phyloP scores from a whole-genome alignment of 2,113 vertebrate species.

The Piprites chloris region DNA sequence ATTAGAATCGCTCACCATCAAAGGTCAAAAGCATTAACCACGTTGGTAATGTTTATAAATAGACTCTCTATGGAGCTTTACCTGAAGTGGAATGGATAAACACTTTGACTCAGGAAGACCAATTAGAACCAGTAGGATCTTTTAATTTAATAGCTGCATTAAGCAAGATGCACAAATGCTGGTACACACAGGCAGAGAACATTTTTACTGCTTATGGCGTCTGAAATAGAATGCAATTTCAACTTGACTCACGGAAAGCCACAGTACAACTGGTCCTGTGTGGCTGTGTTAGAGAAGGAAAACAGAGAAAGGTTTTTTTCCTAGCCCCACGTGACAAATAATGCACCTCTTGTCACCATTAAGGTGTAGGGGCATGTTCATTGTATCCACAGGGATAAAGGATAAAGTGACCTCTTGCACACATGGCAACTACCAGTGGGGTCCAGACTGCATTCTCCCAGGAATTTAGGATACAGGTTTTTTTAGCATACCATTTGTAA shows the following conservation, averaged over 20 bases:
- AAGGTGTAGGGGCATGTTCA: background rate
- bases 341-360: background rate
- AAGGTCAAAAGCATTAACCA: conserved; percentile 69
- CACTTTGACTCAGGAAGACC: conserved; percentile 37
- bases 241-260: background rate
- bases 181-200: background rate
- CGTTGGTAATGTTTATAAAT: conserved; percentile 53
- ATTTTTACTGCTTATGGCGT: background rate
- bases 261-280: background rate
- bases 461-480: background rate
- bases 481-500: background rate
- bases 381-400: background rate
- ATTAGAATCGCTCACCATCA: conserved; percentile 29
- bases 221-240: conserved; percentile 28
- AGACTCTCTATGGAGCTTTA: conserved; percentile 28
- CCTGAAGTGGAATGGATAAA: conserved; percentile 43
- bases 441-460: background rate
- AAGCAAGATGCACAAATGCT: conserved; percentile 6
- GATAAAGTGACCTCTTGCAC: background rate
- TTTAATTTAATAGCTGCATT: conserved; percentile 58
- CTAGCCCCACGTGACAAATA: background rate
- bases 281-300: background rate
- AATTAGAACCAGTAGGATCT: conserved; percentile 46
- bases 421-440: background rate
- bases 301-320: background rate